Base-by-base conservation (phyloP, 2,113 vertebrate species). In the Ornithorhynchus anatinus region DNA sequence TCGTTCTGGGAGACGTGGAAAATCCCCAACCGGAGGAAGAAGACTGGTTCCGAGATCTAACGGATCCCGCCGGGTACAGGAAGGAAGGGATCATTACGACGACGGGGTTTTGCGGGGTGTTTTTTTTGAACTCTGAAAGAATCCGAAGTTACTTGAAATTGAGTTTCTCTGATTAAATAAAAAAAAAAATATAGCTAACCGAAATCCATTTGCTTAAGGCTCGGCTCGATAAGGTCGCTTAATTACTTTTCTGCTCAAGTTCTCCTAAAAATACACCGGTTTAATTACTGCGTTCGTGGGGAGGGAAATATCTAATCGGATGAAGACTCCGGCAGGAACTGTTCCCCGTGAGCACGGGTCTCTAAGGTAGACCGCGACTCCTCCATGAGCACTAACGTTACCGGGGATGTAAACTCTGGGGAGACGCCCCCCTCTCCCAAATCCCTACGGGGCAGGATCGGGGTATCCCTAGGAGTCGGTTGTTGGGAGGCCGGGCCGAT, bases 211-310 rank as follows among this genome's bases (percentile, higher is more conserved):
- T 82, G 81, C 56, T 68, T 23, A 23, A 20, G n/a, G 6, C 52
- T 73, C 22, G 69, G 77, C 47, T 75, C 25, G n/a, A 70, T 80
- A 63, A 17, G 61, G 83, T 77, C 72, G 50, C 66, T 86, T 91
- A 91, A 92, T 93, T 84, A 80, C 74, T 39, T 77, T 53, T 54
- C 59, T 36, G 72, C 71, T 82, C 44, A 80, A 80, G 72, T 78
- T 77, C 59, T 63, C 60, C 71, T 77, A 54, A 78, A 59, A 81
- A 63, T 60, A 82, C 65, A 72, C 63, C 75, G 67, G 78, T 82
- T 82, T 90, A 89, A 93, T 90, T 82, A 86, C 32, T 59, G 74
- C 0, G 7, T 75, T 80, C 89, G 62, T 72, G 52, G 59, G 79
- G 63, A 89, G 79, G 87, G 87, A 64, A 71, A 60, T 72, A 59